Evolutionary conservation across 2,113 vertebrate genomes (phyloP).

Genomic region (Columba livia): DNA sequence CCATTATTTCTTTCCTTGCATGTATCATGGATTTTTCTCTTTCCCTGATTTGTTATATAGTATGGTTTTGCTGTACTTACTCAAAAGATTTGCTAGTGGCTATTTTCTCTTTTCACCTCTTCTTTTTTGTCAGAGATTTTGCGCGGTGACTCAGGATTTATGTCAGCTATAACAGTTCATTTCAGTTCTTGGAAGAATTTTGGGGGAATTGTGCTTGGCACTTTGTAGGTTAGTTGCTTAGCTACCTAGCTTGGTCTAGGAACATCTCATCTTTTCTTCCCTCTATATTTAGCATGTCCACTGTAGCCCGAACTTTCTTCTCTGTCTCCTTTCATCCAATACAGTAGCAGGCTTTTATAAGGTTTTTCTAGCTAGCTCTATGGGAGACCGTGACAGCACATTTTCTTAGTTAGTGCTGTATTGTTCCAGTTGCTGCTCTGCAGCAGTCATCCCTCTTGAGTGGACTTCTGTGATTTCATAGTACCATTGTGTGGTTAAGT

Average conservation of each 20-base stretch:
- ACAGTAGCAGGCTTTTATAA: neutral
- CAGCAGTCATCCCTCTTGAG: neutral
- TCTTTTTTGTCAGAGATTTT: neutral
- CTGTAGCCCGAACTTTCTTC: conserved; percentile 10
- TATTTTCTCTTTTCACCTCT: neutral
- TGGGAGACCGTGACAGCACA: neutral
- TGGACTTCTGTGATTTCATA: neutral
- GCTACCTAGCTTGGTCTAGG: neutral
- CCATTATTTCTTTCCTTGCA: neutral
- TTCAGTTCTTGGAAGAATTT: conserved; percentile 19
- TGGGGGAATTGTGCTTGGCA: neutral
- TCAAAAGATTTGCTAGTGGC: neutral
- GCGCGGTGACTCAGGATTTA: neutral
- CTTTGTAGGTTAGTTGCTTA: conserved; percentile 39
- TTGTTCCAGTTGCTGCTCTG: neutral
- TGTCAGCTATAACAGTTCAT: neutral
- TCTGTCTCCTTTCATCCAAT: neutral
- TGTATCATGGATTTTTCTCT: neutral
- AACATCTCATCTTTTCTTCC: neutral
- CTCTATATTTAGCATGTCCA: neutral
- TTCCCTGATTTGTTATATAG: neutral
- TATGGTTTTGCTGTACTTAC: neutral
- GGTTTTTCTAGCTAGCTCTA: neutral
- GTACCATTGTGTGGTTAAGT: neutral
- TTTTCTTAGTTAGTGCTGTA: neutral